Conservation (phyloP, 2,888 invertebrate species). For the Cantharis nigra region DNA sequence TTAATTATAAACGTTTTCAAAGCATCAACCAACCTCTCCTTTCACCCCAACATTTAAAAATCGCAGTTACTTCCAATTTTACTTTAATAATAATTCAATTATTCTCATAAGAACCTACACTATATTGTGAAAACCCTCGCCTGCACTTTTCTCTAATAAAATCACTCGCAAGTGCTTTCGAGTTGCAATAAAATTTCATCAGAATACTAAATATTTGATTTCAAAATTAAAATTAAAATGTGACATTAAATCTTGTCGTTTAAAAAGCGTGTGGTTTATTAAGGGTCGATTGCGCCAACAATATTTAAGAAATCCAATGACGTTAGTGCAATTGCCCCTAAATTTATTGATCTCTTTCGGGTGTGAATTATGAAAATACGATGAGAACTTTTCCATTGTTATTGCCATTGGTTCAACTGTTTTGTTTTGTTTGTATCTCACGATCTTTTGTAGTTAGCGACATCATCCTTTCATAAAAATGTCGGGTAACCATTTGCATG, state of each 20-base stretch:
- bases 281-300: too few relatives aligned
- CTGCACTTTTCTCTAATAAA: neutral
- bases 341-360: neutral
- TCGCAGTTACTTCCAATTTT: neutral
- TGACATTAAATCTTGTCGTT: neutral
- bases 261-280: neutral
- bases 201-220: neutral
- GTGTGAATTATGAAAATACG: neutral
- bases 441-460: neutral
- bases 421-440: neutral
- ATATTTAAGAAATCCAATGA: too few relatives aligned
- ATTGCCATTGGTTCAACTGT: neutral
- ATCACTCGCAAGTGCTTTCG: neutral
- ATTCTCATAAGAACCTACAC: neutral
- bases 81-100: neutral
- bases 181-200: neutral
- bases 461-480: neutral
- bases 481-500: neutral
- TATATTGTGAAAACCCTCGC: neutral
- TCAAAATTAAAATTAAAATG: neutral
- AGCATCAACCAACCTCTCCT: neutral
- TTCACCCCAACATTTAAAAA: neutral
- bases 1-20: neutral
- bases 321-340: too few relatives aligned
- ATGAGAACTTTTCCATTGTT: too few relatives aligned